phyloP scores from a whole-genome alignment of 1,140 invertebrate species.

The Ruditapes philippinarum region DNA sequence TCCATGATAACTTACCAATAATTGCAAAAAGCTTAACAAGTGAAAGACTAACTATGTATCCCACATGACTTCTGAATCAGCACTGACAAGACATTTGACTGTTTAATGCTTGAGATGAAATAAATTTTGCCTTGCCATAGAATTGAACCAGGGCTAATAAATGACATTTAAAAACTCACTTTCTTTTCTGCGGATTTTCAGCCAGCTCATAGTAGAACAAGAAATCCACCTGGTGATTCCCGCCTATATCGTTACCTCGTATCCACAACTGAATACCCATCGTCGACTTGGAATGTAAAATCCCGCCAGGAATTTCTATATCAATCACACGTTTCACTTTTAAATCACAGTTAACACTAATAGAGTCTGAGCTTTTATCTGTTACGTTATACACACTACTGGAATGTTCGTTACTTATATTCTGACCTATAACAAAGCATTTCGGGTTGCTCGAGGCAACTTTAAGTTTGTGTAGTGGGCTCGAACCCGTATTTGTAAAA shows the following conservation, averaged over 20 bases:
- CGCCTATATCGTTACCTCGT: conserved; percentile 90
- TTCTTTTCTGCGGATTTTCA: conserved; percentile 85
- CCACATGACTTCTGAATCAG: too few relatives aligned
- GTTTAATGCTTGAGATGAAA: too few relatives aligned
- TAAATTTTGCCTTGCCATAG: too few relatives aligned
- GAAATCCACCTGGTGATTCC: conserved; percentile 90
- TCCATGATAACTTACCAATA: too few relatives aligned
- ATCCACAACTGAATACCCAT: conserved; percentile 90
- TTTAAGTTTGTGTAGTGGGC: conserved; percentile 90
- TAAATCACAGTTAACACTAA: conserved; percentile 44
- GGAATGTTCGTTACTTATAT: conserved; percentile 79
- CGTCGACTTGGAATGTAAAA: conserved; percentile 88
- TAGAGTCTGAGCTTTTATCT: conserved; percentile 36
- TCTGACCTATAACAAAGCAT: conserved; percentile 89
- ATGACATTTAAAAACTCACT: too few relatives aligned
- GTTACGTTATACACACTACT: conserved; percentile 78
- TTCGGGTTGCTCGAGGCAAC: conserved; percentile 91
- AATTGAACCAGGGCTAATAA: too few relatives aligned
- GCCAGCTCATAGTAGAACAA: conserved; percentile 92
- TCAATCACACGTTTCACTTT: conserved; percentile 70
- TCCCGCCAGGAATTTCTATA: conserved; percentile 79
- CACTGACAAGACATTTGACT: too few relatives aligned
- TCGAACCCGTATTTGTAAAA: conserved; percentile 91
- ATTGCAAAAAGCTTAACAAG: too few relatives aligned
- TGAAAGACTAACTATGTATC: too few relatives aligned